Percentiles rank a stretch among this genome's conserved stretches.
Conservation (phyloP, 53 echinoderm and acorn worm genomes). For the Temnopleurus reevesii region DNA sequence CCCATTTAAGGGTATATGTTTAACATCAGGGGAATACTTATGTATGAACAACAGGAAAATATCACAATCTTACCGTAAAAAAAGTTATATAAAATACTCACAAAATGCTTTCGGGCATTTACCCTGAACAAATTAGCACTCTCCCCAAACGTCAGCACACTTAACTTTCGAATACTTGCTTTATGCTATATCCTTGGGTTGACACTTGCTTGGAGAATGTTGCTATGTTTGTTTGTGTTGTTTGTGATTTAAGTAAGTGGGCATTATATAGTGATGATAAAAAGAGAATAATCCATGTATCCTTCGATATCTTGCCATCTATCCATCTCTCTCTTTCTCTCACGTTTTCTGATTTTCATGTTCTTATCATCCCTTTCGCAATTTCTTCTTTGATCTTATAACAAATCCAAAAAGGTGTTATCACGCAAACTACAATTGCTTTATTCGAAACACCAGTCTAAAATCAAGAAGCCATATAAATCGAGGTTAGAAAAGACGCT, state of each 20-base stretch:
- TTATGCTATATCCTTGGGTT: too few relatives aligned
- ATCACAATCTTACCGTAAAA: too few relatives aligned
- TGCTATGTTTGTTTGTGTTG: background rate
- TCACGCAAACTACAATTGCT: background rate
- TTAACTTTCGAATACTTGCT: too few relatives aligned
- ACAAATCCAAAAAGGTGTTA: background rate
- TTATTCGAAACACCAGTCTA: background rate
- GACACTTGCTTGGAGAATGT: too few relatives aligned
- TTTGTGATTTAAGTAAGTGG: background rate
- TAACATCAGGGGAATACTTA: too few relatives aligned
- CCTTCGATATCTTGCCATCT: background rate
- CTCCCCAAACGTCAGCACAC: too few relatives aligned
- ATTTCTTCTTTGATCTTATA: background rate
- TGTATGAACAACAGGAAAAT: too few relatives aligned
- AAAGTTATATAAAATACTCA: too few relatives aligned
- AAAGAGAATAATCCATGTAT: background rate
- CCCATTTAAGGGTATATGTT: too few relatives aligned
- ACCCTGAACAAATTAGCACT: too few relatives aligned
- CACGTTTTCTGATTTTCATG: background rate
- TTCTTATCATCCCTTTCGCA: too few relatives aligned
- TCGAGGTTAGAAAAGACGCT: background rate
- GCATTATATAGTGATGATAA: background rate
- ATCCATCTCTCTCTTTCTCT: background rate
- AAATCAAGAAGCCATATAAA: background rate
- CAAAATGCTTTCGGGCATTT: too few relatives aligned